Evolutionary conservation across 1,140 invertebrate genomes (phyloP).

Genomic region (Pygmarrhopalites habei): DNA sequence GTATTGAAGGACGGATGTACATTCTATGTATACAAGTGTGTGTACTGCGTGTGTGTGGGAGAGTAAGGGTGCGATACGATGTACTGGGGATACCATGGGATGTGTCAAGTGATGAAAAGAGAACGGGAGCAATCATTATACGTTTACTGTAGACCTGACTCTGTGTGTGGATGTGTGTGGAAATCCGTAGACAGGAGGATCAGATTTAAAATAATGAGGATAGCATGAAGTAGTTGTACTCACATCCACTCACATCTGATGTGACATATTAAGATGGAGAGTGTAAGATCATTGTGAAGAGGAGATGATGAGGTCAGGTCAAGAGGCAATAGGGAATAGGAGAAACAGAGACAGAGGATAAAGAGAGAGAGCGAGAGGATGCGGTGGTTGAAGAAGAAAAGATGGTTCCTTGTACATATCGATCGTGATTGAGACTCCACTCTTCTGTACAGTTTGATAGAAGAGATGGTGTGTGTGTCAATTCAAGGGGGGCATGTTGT

Average conservation of each 20-base stretch:
- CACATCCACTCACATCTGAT: no score
- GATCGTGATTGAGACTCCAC: constrained; percentile 7
- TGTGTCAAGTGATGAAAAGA: background rate
- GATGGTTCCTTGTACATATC: background rate
- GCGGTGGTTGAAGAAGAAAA: background rate
- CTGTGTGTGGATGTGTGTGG: background rate
- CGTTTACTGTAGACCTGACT: background rate
- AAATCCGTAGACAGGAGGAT: background rate
- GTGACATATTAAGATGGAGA: background rate
- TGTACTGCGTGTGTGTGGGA: no score
- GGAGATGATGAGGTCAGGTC: constrained; percentile 1
- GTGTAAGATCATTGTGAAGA: background rate
- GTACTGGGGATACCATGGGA: background rate
- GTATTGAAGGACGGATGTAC: no score
- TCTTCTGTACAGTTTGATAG: no score
- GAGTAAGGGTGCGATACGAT: no score
- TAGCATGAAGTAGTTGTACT: no score
- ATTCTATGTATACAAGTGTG: no score
- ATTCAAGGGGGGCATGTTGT: background rate
- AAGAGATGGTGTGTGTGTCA: no score
- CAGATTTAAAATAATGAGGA: background rate
- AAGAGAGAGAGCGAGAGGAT: no score
- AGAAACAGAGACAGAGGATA: no score
- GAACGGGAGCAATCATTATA: no score
- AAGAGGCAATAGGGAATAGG: constrained; percentile 1